phyloP scores from a whole-genome alignment of 2,113 vertebrate genomes.

The Tenebrosternarchus preto region DNA sequence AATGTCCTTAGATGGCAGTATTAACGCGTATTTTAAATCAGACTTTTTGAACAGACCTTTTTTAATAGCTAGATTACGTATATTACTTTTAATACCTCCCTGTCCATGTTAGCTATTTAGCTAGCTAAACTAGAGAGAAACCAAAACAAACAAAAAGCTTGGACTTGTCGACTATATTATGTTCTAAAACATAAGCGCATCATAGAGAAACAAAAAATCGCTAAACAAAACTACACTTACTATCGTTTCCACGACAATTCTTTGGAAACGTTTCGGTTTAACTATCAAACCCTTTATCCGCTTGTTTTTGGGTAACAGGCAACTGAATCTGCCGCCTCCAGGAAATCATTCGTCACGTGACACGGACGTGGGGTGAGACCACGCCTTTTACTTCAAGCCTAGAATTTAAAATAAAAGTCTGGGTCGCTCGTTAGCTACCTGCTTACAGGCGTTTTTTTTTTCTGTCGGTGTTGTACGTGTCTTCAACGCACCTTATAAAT shows the following conservation, averaged over 20 bases:
- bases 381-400: not conserved
- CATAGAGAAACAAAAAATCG: not conserved
- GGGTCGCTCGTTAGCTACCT: not conserved
- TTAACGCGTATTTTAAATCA: too few species aligned
- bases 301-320: not conserved
- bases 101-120: too few species aligned
- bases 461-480: not conserved
- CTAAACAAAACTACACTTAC: not conserved
- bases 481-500: not conserved
- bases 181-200: too few species aligned
- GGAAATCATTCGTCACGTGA: slow-evolving; percentile 33
- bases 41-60: not conserved
- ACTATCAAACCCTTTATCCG: not conserved
- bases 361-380: not conserved
- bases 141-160: not conserved
- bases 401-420: slow-evolving; percentile 6
- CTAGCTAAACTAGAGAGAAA: not conserved
- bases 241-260: not conserved
- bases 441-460: not conserved
- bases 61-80: too few species aligned
- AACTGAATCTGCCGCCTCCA: slow-evolving; percentile 27
- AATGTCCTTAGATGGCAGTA: not conserved
- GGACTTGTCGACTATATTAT: not conserved
- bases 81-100: too few species aligned
- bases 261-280: not conserved